Evolutionary conservation across 2,113 vertebrate species (phyloP).

Genomic region (Strix aluco): DNA sequence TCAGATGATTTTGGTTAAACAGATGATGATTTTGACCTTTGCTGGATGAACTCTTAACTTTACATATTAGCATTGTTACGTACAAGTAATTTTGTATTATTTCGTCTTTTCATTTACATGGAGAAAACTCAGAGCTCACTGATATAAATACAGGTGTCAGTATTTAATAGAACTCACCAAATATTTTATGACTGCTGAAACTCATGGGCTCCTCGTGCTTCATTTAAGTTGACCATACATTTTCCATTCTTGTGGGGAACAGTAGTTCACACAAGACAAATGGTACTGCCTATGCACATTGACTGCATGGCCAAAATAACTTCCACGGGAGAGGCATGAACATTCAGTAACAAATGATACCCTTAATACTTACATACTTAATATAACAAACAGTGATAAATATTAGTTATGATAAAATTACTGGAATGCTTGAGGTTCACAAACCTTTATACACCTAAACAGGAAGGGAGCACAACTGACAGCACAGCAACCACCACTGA

Average conservation of each 20-base stretch:
- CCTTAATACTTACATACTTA: neutral
- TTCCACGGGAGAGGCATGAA: neutral
- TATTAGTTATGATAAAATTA: neutral
- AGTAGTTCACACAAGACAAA: neutral
- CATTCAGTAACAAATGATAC: neutral
- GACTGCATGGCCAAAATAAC: neutral
- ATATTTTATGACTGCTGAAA: neutral
- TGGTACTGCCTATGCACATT: neutral
- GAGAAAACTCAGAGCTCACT: neutral
- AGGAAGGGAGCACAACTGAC: neutral
- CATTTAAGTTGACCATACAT: neutral
- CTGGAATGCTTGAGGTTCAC: slow-evolving; percentile 9
- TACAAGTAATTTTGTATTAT: neutral
- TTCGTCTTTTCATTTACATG: neutral
- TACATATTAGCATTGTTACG: neutral
- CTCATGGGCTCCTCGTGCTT: neutral
- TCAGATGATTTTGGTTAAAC: neutral
- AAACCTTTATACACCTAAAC: neutral
- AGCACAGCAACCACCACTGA: neutral
- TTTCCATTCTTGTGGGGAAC: neutral
- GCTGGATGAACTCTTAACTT: neutral
- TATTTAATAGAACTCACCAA: neutral
- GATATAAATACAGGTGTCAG: neutral
- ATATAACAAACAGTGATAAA: neutral
- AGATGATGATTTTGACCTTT: neutral